Percentiles rank a stretch among this genome's conserved stretches.
These are phyloP conservation scores for Diglossa brunneiventris DNA, from an alignment of 2,113 vertebrate species.

Conservation along the genomic window DNA sequence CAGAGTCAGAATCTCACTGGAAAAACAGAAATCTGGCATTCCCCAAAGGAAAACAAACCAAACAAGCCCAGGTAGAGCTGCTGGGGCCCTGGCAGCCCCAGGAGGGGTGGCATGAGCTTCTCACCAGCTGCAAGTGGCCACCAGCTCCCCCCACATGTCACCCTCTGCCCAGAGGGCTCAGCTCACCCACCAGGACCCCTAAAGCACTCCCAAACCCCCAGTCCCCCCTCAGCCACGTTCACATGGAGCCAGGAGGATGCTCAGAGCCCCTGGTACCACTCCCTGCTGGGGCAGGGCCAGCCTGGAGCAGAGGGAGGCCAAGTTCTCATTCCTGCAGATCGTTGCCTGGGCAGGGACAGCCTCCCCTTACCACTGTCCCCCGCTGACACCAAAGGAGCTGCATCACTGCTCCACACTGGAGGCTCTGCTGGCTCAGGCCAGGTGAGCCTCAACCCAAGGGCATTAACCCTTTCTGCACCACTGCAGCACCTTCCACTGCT, in stretches of 20 bases:
- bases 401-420: fast-evolving
- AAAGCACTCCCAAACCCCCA: fast-evolving
- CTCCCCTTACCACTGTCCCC: background rate
- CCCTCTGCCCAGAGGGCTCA: background rate
- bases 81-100: background rate
- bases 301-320: background rate
- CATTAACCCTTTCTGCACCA: background rate
- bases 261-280: background rate
- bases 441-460: background rate
- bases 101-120: fast-evolving
- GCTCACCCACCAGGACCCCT: background rate
- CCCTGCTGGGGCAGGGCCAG: background rate
- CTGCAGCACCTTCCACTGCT: background rate
- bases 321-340: slow-evolving; percentile 6
- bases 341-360: background rate
- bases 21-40: background rate
- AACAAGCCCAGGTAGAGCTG: background rate
- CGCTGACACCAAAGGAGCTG: background rate
- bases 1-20: background rate
- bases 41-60: background rate
- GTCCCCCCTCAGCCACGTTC: fast-evolving
- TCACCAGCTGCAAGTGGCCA: background rate
- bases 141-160: fast-evolving
- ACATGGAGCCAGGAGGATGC: background rate
- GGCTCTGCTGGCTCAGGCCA: background rate